phyloP scores from a whole-genome alignment of 1,140 invertebrate genomes.

The Temnothorax nylanderi region DNA sequence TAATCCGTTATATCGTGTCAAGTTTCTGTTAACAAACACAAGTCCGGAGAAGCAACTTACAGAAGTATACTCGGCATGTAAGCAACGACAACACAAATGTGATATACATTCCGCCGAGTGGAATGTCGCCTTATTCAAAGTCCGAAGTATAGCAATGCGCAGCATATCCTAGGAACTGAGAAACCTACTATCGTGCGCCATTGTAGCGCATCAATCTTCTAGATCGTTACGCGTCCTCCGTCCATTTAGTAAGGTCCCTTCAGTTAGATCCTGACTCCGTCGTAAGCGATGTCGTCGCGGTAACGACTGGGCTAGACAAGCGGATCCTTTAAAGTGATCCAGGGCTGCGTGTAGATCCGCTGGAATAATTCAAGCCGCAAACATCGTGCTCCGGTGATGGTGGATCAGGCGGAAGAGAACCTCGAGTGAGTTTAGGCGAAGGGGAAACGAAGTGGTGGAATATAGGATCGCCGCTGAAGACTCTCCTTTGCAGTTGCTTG shows the following conservation, averaged over 20 bases:
- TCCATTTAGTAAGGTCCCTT: conserved; percentile 49
- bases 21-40: neutral
- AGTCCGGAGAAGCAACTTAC: neutral
- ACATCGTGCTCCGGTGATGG: conserved; percentile 73
- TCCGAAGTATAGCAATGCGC: conserved; percentile 1
- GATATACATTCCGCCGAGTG: conserved; percentile 11
- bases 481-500: conserved; percentile 79
- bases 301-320: conserved; percentile 12
- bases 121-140: conserved; percentile 37
- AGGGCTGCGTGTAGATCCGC: conserved; percentile 50
- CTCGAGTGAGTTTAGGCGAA: conserved; percentile 41
- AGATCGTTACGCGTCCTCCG: conserved; percentile 51
- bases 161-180: neutral
- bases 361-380: conserved; percentile 80
- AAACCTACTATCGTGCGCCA: conserved; percentile 15
- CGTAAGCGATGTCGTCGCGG: conserved; percentile 59
- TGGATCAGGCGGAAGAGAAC: conserved; percentile 64
- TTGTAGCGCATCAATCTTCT: conserved; percentile 53
- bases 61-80: neutral
- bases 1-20: neutral
- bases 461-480: conserved; percentile 61
- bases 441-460: conserved; percentile 53
- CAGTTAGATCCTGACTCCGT: conserved; percentile 42
- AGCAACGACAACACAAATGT: conserved; percentile 10
- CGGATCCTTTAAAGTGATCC: conserved; percentile 51